Base-by-base conservation (phyloP, 2,797 vertebrate species). In the Chaetophractus vellerosus region DNA sequence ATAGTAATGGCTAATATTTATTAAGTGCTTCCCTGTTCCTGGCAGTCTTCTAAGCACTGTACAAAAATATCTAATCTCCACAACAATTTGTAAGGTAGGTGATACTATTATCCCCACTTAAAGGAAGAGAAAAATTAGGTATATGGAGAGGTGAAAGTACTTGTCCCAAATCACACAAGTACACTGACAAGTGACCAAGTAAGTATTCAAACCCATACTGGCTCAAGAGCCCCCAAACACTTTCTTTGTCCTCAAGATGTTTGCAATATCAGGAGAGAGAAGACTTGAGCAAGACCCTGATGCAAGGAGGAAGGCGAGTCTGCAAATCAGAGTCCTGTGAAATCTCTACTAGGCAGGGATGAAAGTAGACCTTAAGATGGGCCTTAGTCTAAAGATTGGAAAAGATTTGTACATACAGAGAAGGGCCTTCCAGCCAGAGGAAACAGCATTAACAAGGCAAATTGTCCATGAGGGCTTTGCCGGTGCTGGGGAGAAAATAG, bases 1-100 rank as follows among this genome's bases (percentile, higher is more conserved):
- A 88, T 38, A 81, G 38, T 95, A 78, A 76, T 23, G 57, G 23
- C 24, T 59, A 88, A 84, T 18, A 72, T 31, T 59, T 84, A 78
- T 63, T 69, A 93, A 41, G 16, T n/a, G 52, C 55, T 63, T 59
- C 55, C 19, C 71, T 45, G 36, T 57, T 24, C 63, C 38, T 88
- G 68, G 50, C 24, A 79, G 33, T 81, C 71, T 92, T 85, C 41
- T 59, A 92, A 61, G 64, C 66, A 71, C 18, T 64, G 64, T 45
- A 36, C 14, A 72, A 78, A 94, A 84, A 85, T 33, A 48, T 45
- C 33, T 71, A 41, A 66, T 82, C 41, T 61, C 87, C 59, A 55
- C 71, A 88, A 78, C 81, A 55, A 52, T 55, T 18, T 50, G 5
- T 45, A 69, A 93, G 26, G 16, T 48, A 63, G 50, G 9, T 64